A percentile compares a stretch with the other conserved stretches of the same genome.
Conservation (phyloP, 1,140 invertebrate species). For the Babylonia areolata region DNA sequence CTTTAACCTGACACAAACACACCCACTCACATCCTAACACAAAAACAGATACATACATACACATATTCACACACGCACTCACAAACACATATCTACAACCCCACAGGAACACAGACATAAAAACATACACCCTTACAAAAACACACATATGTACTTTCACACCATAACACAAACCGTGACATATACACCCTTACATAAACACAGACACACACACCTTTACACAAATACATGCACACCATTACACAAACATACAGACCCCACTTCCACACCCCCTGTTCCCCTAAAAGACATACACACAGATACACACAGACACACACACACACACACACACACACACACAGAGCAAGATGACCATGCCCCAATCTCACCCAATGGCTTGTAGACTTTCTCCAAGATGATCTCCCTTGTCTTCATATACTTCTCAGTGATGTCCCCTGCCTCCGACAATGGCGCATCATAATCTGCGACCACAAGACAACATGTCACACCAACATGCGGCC, state of each 20-base stretch:
- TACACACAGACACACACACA: background rate
- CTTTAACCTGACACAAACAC: no score
- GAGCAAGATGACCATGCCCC: background rate
- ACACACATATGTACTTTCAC: background rate
- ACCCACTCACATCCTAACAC: no score
- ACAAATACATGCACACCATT: no score
- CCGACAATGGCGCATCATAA: conserved; percentile 76
- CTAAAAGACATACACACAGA: background rate
- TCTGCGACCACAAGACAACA: conserved; percentile 58
- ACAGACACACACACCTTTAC: no score
- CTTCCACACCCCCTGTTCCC: no score
- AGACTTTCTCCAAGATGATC: conserved; percentile 60
- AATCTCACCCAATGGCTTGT: conserved; percentile 37
- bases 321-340: background rate
- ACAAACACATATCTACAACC: background rate
- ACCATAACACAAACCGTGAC: no score
- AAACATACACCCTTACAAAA: background rate
- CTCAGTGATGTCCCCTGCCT: conserved; percentile 75
- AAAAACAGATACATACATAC: no score
- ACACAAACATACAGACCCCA: no score
- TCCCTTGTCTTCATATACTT: conserved; percentile 75
- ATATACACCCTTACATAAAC: no score
- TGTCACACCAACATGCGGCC: no score
- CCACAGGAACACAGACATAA: background rate
- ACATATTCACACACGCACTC: no score